These are phyloP conservation scores for Brachionus asplanchnoidis DNA, from an alignment of 1,140 invertebrate species.

Conservation along the genomic window DNA sequence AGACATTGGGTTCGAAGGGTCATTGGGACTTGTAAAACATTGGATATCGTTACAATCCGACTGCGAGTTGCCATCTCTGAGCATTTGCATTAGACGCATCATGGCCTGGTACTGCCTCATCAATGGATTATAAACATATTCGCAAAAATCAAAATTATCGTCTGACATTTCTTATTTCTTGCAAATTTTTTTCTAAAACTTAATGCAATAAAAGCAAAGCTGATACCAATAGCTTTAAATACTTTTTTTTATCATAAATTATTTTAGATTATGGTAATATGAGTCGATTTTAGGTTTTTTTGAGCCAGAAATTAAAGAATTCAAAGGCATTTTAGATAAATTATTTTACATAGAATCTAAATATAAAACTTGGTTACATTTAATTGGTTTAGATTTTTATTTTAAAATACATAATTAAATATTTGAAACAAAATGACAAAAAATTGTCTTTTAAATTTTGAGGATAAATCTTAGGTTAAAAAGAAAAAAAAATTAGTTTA, in stretches of 20 bases:
- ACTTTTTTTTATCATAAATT: neutral
- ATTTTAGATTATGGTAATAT: neutral
- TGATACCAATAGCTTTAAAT: neutral
- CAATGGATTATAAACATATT: constrained; percentile 40
- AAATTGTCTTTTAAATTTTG: neutral
- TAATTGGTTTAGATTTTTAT: neutral
- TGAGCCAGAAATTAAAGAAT: neutral
- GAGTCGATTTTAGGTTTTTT: neutral
- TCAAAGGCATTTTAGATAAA: neutral
- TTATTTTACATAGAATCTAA: neutral
- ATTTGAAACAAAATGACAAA: neutral
- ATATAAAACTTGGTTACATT: neutral
- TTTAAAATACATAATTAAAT: neutral
- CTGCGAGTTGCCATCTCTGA: constrained; percentile 4
- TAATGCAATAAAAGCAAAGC: neutral
- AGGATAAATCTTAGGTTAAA: neutral
- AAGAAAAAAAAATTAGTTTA: neutral
- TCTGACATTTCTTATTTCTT: constrained; percentile 7
- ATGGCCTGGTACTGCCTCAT: constrained; percentile 41
- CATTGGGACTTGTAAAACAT: constrained; percentile 22
- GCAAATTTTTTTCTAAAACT: neutral
- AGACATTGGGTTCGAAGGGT: constrained; percentile 19
- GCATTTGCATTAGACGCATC: constrained; percentile 27
- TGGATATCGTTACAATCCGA: constrained; percentile 35
- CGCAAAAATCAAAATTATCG: constrained; percentile 35